A percentile compares a stretch with the other conserved stretches of the same genome.
phyloP scores from a whole-genome alignment of 1,140 invertebrate species.

The Prorops nasuta region DNA sequence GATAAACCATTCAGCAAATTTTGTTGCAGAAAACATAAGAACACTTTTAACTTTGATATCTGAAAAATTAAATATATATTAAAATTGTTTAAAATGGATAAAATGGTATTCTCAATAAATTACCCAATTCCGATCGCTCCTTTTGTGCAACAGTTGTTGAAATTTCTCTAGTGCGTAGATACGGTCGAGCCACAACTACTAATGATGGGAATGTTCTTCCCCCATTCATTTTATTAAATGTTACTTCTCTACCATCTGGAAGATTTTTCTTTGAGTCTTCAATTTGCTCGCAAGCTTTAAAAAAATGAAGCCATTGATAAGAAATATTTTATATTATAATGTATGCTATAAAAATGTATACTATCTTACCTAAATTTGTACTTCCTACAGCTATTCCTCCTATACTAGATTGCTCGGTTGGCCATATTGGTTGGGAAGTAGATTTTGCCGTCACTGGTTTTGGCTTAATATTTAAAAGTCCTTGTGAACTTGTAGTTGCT shows the following conservation, averaged over 20 bases:
- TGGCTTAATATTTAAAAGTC: conserved; percentile 37
- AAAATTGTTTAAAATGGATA: too few relatives aligned
- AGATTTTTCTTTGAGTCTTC: conserved; percentile 52
- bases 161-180: conserved; percentile 67
- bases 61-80: conserved; percentile 25
- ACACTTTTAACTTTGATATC: conserved; percentile 74
- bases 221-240: conserved; percentile 76
- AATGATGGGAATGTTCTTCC: conserved; percentile 80
- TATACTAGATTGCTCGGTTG: conserved; percentile 67
- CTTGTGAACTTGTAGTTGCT: conserved; percentile 33
- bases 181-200: conserved; percentile 76
- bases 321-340: background rate
- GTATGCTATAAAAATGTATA: too few relatives aligned
- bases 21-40: conserved; percentile 73
- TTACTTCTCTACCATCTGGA: conserved; percentile 69
- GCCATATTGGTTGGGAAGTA: conserved; percentile 42
- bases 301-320: conserved; percentile 8
- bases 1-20: conserved; percentile 86
- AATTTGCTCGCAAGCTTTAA: conserved; percentile 47
- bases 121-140: conserved; percentile 57
- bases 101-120: too few relatives aligned
- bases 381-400: conserved; percentile 64
- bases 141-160: conserved; percentile 37
- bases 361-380: conserved; percentile 49
- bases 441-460: conserved; percentile 33